phyloP scores from a whole-genome alignment of 1,140 invertebrate species.

The Caenorhabditis latens region DNA sequence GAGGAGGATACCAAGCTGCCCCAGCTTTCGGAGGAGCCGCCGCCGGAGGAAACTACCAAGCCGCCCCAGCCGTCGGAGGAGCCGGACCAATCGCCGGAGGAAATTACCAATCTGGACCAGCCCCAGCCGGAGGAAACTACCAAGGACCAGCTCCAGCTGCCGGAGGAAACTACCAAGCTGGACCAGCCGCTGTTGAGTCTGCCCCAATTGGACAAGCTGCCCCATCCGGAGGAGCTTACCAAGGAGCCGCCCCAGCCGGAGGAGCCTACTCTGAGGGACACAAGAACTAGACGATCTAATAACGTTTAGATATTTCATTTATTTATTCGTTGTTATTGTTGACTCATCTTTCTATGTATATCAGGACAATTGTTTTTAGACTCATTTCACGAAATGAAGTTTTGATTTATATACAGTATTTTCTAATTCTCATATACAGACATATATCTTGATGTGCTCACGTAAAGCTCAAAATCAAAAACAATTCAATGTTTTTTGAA shows the following conservation, averaged over 20 bases:
- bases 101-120: conserved; percentile 23
- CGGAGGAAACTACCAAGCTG: not conserved
- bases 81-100: conserved; percentile 26
- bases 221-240: not conserved
- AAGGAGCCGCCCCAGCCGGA: conserved; percentile 11
- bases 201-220: not conserved
- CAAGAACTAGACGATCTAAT: conserved; percentile 51
- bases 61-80: conserved; percentile 26
- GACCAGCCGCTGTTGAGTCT: conserved; percentile 8
- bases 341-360: conserved; percentile 10
- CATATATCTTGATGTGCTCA: no score
- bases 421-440: not conserved
- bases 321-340: conserved; percentile 47
- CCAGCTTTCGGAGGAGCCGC: conserved; percentile 35
- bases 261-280: conserved; percentile 11
- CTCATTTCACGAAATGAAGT: conserved; percentile 12
- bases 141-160: not conserved
- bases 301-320: conserved; percentile 13
- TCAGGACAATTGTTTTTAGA: conserved; percentile 1
- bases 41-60: conserved; percentile 25
- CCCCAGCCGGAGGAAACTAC: conserved; percentile 8
- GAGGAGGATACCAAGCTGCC: conserved; percentile 40
- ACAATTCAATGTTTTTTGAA: no score
- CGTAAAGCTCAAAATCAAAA: no score
- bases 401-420: not conserved